Evolutionary conservation across 2,888 invertebrate species (phyloP), one percentile per base, ranked within the genome.

Genomic region (Dryobotodes eremita): DNA sequence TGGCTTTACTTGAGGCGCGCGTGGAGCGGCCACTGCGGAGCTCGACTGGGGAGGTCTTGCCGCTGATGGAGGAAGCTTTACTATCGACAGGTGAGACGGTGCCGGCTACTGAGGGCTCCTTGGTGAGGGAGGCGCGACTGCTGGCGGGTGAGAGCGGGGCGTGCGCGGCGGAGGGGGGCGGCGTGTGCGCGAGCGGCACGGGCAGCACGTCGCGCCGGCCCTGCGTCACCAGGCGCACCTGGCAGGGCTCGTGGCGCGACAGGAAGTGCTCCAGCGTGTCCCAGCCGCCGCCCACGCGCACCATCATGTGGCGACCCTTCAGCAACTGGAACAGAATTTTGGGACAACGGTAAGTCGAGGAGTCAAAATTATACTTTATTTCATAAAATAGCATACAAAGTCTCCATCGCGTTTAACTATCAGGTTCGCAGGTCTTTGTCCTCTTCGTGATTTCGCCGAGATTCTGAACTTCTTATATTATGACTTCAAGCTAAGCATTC

Each of bases 291-390:
- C 99, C 99, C 72, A 99, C 99, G 90, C 99, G 98, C 78, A 99
- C 99, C 99, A 99, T 99, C 98, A 99, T 99, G 97, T 99, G 99
- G n/a, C 98, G 98, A 72, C 98, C 99, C 94, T 99, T 98, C 92
- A 99, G 97, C 92, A 99, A 95, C 99, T 99, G 97, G 8, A 92
- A 89, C n/a, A 26, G 17, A 59, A 75, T 36, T 71, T 17, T 13
- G 15, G 31, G 2, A 23, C n/a, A n/a, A 13, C 15, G 17, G 46
- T 82, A 8, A 65, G 11, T 76, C 8, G 13, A 68, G 13, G 7
- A 48, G 20, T 15, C 11, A n/a, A 23, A 46, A 46, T 13, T 0
- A n/a, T 36, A 53, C 15, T 20, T 48, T 50, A 50, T n/a, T 68
- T n/a, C 2, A 50, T 26, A 15, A 31, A 20, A 17, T 23, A 73